These are phyloP conservation scores for Alcis repandata DNA, from an alignment of 2,888 invertebrate species.

Conservation along the genomic window DNA sequence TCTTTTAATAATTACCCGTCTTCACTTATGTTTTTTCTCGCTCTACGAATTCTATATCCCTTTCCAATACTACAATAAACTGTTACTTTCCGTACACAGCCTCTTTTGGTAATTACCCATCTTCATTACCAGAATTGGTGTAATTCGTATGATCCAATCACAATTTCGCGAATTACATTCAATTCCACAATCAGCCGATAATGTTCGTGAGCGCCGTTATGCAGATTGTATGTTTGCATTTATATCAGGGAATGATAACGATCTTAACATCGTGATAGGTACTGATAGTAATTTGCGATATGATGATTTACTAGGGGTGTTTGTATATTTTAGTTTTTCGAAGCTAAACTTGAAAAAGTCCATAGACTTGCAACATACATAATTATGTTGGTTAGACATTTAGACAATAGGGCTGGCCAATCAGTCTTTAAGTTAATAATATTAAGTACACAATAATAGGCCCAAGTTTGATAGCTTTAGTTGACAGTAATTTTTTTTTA, in stretches of 20 bases:
- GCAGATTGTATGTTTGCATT: conserved; percentile 66
- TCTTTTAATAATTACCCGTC: too few species aligned
- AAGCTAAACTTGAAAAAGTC: too few species aligned
- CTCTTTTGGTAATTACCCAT: background rate
- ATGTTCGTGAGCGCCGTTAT: conserved; percentile 61
- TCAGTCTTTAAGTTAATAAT: too few species aligned
- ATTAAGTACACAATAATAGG: too few species aligned
- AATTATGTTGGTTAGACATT: too few species aligned
- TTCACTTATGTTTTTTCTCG: too few species aligned
- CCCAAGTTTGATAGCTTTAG: too few species aligned
- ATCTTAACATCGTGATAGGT: background rate
- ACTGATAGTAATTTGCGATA: background rate
- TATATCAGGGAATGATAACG: conserved; percentile 54
- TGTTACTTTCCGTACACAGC: background rate
- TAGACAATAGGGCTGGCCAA: too few species aligned
- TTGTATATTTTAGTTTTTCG: background rate
- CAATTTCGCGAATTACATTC: conserved; percentile 46
- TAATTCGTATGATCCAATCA: background rate
- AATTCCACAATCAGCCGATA: conserved; percentile 60
- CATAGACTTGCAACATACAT: too few species aligned
- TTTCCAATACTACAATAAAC: too few species aligned
- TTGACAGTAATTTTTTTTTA: too few species aligned
- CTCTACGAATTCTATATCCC: too few species aligned
- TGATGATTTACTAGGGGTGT: background rate
- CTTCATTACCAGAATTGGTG: background rate